These are phyloP conservation scores for Ferrisia virgata DNA, from an alignment of 2,888 invertebrate species.

Conservation along the genomic window DNA sequence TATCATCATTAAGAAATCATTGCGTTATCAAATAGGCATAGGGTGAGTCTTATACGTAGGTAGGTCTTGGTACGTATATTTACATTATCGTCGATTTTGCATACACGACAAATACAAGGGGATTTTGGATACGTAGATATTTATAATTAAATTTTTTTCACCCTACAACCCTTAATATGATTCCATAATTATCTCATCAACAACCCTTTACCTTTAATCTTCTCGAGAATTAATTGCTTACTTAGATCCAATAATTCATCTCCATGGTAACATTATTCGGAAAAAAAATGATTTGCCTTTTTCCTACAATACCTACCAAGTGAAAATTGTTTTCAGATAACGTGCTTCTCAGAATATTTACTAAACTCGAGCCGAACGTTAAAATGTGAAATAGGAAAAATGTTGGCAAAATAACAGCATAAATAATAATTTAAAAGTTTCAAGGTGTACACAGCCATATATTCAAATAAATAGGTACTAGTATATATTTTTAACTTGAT, in stretches of 20 bases:
- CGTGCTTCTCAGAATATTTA: not conserved
- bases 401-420: not conserved
- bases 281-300: not conserved
- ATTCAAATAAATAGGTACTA: not conserved
- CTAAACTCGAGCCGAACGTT: not conserved
- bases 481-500: no score
- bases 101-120: not conserved
- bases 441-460: not conserved
- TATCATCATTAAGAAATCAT: no score
- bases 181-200: not conserved
- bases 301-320: not conserved
- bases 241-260: not conserved
- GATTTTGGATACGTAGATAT: not conserved
- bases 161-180: not conserved
- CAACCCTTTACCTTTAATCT: conserved; percentile 15
- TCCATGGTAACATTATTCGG: not conserved
- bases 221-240: conserved; percentile 1
- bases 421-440: no score
- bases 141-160: not conserved
- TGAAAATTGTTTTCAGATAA: not conserved
- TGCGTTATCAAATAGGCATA: no score
- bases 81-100: not conserved
- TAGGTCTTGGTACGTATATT: not conserved
- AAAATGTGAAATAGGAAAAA: not conserved
- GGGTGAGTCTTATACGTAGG: no score